Evolutionary conservation across 2,888 invertebrate species (phyloP).

Genomic region (Parapristionchus giblindavisi): DNA sequence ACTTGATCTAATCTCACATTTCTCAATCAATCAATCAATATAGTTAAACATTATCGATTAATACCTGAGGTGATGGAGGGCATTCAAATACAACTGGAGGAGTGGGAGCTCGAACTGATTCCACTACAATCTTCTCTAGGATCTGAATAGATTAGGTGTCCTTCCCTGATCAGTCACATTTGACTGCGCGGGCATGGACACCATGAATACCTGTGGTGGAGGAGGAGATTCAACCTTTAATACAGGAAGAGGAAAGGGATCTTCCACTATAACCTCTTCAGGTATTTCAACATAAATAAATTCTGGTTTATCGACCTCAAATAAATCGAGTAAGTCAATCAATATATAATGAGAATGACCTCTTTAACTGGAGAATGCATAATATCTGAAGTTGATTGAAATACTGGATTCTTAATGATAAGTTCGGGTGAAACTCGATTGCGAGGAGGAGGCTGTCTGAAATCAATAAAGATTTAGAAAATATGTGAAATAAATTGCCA

Average conservation of each 20-base stretch:
- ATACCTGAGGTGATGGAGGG: conserved; percentile 11
- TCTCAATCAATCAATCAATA: not conserved
- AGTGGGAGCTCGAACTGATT: conserved; percentile 7
- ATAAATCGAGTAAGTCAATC: not conserved
- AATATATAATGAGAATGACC: not conserved
- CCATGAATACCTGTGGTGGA: not conserved
- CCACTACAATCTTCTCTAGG: conserved; percentile 16
- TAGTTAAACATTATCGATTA: not conserved
- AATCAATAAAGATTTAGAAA: not conserved
- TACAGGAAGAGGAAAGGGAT: conserved; percentile 7
- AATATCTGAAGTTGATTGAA: conserved; percentile 48
- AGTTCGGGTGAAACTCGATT: conserved; percentile 43
- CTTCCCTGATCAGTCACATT: not conserved
- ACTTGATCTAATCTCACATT: not conserved
- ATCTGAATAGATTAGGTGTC: conserved; percentile 6
- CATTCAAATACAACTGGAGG: conserved; percentile 22
- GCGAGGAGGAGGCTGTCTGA: not conserved
- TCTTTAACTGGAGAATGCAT: conserved; percentile 46
- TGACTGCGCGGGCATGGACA: not conserved
- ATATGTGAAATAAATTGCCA: not conserved
- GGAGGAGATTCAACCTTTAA: not conserved
- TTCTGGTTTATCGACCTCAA: not conserved
- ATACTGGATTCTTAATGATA: conserved; percentile 54
- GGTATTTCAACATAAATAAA: conserved; percentile 1
- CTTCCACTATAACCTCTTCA: conserved; percentile 20